phyloP scores from a whole-genome alignment of 2,113 vertebrate genomes.

The Trichechus manatus region DNA sequence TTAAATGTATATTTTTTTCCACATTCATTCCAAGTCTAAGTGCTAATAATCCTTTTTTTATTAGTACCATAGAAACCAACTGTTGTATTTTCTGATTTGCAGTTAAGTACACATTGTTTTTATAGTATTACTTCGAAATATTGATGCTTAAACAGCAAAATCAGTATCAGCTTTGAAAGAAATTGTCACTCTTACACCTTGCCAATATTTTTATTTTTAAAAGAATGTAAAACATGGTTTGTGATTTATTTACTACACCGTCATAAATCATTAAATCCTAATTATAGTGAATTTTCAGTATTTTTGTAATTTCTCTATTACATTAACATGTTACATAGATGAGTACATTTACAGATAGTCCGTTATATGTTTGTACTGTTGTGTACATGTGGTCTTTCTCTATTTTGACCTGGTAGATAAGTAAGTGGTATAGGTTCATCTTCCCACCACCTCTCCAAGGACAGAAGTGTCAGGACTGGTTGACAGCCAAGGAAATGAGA shows the following conservation, averaged over 20 bases:
- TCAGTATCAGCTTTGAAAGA: slow-evolving; percentile 43
- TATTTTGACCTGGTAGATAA: neutral
- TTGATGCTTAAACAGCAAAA: slow-evolving; percentile 32
- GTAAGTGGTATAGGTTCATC: neutral
- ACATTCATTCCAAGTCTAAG: neutral
- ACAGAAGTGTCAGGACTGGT: neutral
- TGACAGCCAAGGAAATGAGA: neutral
- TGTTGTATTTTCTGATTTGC: neutral
- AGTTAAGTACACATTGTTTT: neutral
- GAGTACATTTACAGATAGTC: neutral
- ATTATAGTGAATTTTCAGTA: neutral
- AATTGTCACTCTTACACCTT: slow-evolving; percentile 20
- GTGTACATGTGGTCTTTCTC: neutral
- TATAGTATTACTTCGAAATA: neutral
- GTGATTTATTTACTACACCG: slow-evolving; percentile 24
- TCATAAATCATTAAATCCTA: slow-evolving; percentile 59
- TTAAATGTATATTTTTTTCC: slow-evolving; percentile 36
- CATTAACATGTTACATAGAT: neutral
- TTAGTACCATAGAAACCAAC: neutral
- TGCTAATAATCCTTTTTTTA: neutral
- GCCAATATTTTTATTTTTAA: slow-evolving; percentile 52
- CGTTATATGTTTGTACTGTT: neutral
- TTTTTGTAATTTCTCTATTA: slow-evolving; percentile 28
- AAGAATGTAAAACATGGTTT: slow-evolving; percentile 35
- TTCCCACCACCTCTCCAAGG: neutral